A percentile compares a stretch with the other conserved stretches of the same genome.
These are phyloP conservation scores for Sminthurinus aureus DNA, from an alignment of 2,888 invertebrate genomes.

Conservation along the genomic window DNA sequence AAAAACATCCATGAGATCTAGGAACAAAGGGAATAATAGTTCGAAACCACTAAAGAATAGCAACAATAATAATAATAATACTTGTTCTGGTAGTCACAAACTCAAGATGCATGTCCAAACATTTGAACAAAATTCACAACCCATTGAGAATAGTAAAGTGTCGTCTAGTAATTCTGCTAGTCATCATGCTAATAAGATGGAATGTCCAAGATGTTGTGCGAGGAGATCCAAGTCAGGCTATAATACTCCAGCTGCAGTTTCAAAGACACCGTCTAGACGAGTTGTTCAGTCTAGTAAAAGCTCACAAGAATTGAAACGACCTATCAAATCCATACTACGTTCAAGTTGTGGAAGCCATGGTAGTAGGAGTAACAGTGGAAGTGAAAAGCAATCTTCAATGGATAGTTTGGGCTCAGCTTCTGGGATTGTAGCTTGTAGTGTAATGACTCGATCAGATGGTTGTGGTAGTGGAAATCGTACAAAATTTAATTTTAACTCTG, in stretches of 20 bases:
- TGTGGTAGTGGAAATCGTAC: constrained; percentile 33
- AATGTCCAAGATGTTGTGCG: constrained; percentile 56
- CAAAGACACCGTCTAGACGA: constrained; percentile 50
- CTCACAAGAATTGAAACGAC: constrained; percentile 53
- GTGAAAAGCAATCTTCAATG: constrained; percentile 58
- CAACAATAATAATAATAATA: neutral
- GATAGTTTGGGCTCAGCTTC: constrained; percentile 55
- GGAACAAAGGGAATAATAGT: no score
- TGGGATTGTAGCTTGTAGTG: constrained; percentile 34
- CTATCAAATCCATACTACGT: constrained; percentile 58
- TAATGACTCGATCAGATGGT: constrained; percentile 55
- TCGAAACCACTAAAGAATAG: constrained; percentile 18
- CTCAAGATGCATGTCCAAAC: no score
- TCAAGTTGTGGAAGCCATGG: constrained; percentile 53
- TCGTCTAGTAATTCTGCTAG: constrained; percentile 27
- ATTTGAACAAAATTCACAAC: no score
- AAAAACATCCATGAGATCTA: no score
- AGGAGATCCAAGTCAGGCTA: constrained; percentile 57
- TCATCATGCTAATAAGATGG: constrained; percentile 44
- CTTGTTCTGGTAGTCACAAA: constrained; percentile 4
- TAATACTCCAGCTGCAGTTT: constrained; percentile 46
- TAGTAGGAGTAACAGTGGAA: constrained; percentile 54
- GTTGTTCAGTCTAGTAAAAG: constrained; percentile 54
- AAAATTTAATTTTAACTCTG: constrained; percentile 51
- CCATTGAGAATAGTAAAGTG: neutral